Base-by-base conservation (phyloP, 2,888 invertebrate genomes). In the Thecocarcelia acutangulata region DNA sequence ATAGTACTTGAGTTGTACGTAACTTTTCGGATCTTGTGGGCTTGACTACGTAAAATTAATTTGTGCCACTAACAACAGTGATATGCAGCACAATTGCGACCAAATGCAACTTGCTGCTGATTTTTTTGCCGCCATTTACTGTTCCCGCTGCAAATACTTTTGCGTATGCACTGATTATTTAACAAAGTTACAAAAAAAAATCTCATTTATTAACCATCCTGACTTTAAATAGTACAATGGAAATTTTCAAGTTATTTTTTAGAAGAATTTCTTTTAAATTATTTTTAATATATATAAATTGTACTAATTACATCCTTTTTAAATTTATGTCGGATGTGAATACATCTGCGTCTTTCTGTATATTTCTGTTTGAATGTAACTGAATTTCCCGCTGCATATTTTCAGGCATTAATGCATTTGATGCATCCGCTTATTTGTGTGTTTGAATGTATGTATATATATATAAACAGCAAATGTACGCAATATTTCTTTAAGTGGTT, bases 231-330 rank as follows among this genome's bases (percentile, higher is more conserved):
- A 24, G 5, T 24, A 24, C 24, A 24, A 24, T 24, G 5, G 33
- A 33, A 33, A 33, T 3, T 24, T 24, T 24, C 5, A 3, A 33
- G 1, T 3, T 33, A 3, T 24, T 46, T 58, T 58, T 21, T 37
- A 21, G 15, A 58, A 33, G 37, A 2, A 46, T 58, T 19, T 46
- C 19, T 44, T 52, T 50, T n/a, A 19, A 68, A 17, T 50, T 54
- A 59, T 58, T 58, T 64, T 75, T 64, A 44, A 46, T 24, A 69
- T 33, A 72, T 40, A 75, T 56, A 80, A 80, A 73, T 80, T 56
- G 63, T 73, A 79, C 83, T 84, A 84, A 84, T 84, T 84, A 84
- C 75, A 80, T 84, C 84, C 84, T 83, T 75, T 61, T 50, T 40
- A 59, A 84, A 83, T 68, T 64, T 76, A 61, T 66, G 69, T 48